These are phyloP conservation scores for Synergus laeviventris DNA, from an alignment of 2,888 invertebrate genomes.

Conservation along the genomic window DNA sequence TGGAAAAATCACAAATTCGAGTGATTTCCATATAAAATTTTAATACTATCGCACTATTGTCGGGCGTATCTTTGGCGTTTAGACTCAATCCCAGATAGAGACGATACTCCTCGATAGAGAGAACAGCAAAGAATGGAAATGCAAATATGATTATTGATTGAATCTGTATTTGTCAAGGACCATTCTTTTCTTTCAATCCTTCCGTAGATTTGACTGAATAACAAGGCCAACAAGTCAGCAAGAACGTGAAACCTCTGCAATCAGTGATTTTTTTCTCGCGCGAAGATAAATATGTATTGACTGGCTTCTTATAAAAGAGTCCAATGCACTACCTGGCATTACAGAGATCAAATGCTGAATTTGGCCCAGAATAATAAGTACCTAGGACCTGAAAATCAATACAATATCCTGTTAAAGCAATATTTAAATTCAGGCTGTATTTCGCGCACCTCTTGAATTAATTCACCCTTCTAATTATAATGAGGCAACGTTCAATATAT, in stretches of 20 bases:
- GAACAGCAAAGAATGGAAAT: conserved; percentile 32
- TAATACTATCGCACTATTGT: conserved; percentile 56
- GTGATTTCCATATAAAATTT: conserved; percentile 18
- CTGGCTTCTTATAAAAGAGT: conserved; percentile 25
- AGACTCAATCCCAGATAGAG: conserved; percentile 39
- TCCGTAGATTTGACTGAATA: neutral
- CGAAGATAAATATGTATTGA: conserved; percentile 32
- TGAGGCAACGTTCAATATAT: conserved; percentile 27
- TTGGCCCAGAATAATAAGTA: conserved; percentile 50
- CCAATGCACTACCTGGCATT: too few relatives aligned
- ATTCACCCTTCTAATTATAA: conserved; percentile 30
- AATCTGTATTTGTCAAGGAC: neutral
- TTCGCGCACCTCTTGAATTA: conserved; percentile 27
- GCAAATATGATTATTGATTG: conserved; percentile 6
- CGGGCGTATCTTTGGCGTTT: conserved; percentile 60
- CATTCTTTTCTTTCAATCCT: neutral
- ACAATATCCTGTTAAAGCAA: conserved; percentile 34
- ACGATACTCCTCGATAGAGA: conserved; percentile 20
- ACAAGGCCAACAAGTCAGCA: conserved; percentile 5
- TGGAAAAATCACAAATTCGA: conserved; percentile 9
- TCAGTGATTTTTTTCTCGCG: conserved; percentile 9
- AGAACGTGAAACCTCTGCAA: conserved; percentile 23
- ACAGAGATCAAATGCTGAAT: conserved; percentile 49
- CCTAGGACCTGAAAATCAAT: conserved; percentile 54
- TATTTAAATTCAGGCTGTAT: conserved; percentile 32